Evolutionary conservation across 2,888 invertebrate genomes (phyloP), one percentile per base, ranked within the genome.

Genomic region (Palloptera scutellata): DNA sequence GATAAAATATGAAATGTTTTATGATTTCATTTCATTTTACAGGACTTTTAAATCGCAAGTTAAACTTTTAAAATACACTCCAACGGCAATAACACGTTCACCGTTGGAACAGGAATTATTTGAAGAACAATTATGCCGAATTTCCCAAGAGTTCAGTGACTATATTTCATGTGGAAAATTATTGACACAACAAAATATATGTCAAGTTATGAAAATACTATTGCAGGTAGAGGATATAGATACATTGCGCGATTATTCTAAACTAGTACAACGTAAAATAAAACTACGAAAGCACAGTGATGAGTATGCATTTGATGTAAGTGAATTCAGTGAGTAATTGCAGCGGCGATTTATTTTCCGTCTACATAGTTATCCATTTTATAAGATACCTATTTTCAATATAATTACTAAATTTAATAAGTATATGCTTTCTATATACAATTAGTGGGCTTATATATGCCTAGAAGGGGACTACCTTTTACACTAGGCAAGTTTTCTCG

Each of bases 201-300:
- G 55, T 19, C 73, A 73, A 0, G 71, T 78, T 0, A 62, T 81
- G 6, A 68, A 72, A 6, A 74, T 76, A 0, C 20, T 82, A 57
- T 64, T 83, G 1, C 77, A 81, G 69, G 77, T 84, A 55, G 83
- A 84, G 71, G 83, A 84, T 63, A 70, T 80, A 17, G 78, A 80
- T 42, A 70, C 67, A 0, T 15, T 81, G 68, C 71, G 74, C 43
- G 72, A 74, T 48, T 81, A 78, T 71, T 15, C 73, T 13, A 65
- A 57, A 0, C 70, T 79, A 0, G 72, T 75, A 52, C 79, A 80
- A 61, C 69, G 73, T 42, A 73, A 79, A 60, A 69, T 77, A 41
- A 57, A 64, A 41, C 48, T 64, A 20, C 17, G 10, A 12, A 43
- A 57, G 13, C 30, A 30, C 30, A 30, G 30, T 6, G 30, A 30